These are phyloP conservation scores for Numenius phaeopus DNA, from an alignment of 2,797 vertebrate genomes.

Conservation along the genomic window DNA sequence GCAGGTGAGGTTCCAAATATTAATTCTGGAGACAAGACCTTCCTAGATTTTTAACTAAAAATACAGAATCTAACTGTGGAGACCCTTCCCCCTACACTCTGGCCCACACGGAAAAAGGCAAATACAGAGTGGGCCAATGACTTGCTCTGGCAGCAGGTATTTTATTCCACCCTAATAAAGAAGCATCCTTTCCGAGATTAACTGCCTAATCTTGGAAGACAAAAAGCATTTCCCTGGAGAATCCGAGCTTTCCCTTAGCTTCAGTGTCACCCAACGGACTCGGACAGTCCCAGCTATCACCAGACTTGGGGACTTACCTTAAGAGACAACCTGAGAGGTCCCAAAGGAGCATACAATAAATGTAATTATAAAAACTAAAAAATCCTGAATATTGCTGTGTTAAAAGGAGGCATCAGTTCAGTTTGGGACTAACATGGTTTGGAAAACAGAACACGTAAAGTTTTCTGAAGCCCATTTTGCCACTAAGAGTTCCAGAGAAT, in stretches of 20 bases:
- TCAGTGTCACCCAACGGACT: neutral
- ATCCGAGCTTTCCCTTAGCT: neutral
- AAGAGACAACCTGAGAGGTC: accelerated
- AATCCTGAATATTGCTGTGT: accelerated
- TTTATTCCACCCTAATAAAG: neutral
- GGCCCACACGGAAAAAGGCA: accelerated
- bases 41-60: neutral
- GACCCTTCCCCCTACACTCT: neutral
- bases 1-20: neutral
- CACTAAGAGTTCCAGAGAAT: accelerated
- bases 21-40: accelerated
- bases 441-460: accelerated
- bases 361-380: accelerated
- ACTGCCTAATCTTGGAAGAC: neutral
- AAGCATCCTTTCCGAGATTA: accelerated
- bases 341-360: neutral
- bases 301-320: neutral
- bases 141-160: neutral
- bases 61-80: neutral
- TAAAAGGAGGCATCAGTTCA: neutral
- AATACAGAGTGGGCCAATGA: accelerated
- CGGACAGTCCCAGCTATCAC: accelerated
- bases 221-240: neutral
- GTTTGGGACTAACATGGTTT: accelerated
- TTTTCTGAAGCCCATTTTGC: neutral